Conservation (phyloP, 1,140 invertebrate species). For the Drosophila kepulauana region DNA sequence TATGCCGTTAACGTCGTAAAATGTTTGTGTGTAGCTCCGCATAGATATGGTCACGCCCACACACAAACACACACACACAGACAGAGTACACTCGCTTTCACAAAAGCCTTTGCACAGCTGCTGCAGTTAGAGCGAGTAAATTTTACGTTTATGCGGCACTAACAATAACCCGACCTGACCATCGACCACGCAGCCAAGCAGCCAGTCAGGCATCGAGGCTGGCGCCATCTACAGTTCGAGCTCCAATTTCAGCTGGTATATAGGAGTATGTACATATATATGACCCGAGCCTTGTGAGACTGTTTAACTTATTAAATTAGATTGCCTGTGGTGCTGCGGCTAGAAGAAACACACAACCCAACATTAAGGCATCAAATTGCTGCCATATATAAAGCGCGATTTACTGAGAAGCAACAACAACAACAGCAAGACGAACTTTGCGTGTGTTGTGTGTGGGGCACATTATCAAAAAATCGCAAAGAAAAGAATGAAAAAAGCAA, state of each 20-base stretch:
- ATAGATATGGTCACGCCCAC: constrained; percentile 40
- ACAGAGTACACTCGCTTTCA: constrained; percentile 15
- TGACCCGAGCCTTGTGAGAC: constrained; percentile 1
- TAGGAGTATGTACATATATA: too few relatives aligned
- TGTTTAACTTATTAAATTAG: constrained; percentile 56
- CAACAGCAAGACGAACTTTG: constrained; percentile 10
- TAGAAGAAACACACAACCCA: constrained; percentile 25
- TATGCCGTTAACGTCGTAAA: constrained; percentile 67
- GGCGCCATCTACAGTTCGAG: background rate
- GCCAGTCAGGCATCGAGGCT: background rate
- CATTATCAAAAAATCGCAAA: constrained; percentile 27
- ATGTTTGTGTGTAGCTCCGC: constrained; percentile 30
- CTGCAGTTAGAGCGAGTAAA: constrained; percentile 29
- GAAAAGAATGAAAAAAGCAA: background rate
- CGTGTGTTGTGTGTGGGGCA: background rate
- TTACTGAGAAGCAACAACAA: constrained; percentile 23
- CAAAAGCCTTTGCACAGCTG: constrained; percentile 36
- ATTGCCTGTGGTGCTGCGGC: constrained; percentile 41
- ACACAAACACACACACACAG: constrained; percentile 29
- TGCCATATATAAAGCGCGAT: constrained; percentile 63
- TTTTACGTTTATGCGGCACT: constrained; percentile 52
- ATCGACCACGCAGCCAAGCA: background rate
- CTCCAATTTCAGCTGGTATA: constrained; percentile 14
- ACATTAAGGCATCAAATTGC: constrained; percentile 62
- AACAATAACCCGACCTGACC: constrained; percentile 57